Percentiles rank a stretch among this genome's conserved stretches.
Evolutionary conservation across 92 coral and sea anemone species (phyloP).

Genomic region (Porites rus): DNA sequence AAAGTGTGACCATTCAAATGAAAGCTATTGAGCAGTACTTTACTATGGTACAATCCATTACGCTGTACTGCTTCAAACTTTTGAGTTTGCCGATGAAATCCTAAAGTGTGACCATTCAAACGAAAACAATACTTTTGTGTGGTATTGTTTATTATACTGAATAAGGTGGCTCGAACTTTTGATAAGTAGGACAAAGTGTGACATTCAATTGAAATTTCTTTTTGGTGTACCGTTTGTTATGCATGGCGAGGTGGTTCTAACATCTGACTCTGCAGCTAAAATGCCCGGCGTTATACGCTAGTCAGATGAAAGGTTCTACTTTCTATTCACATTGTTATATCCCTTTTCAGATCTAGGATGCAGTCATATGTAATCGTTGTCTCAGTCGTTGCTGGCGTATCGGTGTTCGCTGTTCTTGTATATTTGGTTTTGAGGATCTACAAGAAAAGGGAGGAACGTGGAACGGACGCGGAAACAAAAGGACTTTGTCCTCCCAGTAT

Average conservation of each 20-base stretch:
- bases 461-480: slow-evolving; percentile 35
- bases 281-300: too few species aligned
- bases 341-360: slow-evolving; percentile 49
- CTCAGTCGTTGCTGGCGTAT: slow-evolving; percentile 56
- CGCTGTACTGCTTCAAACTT: background rate
- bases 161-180: background rate
- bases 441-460: slow-evolving; percentile 28
- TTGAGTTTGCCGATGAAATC: background rate
- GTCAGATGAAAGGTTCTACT: too few species aligned
- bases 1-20: background rate
- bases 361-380: slow-evolving; percentile 69
- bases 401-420: slow-evolving; percentile 53
- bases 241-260: too few species aligned
- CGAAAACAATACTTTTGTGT: background rate
- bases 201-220: too few species aligned
- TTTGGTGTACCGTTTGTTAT: too few species aligned
- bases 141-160: background rate
- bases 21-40: background rate
- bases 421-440: slow-evolving; percentile 66
- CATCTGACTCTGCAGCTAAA: too few species aligned
- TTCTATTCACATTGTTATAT: too few species aligned
- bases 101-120: background rate
- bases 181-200: background rate
- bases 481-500: slow-evolving; percentile 56
- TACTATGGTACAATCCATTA: background rate